Base-by-base conservation (phyloP, 2,113 vertebrate species). In the Anguilla rostrata region DNA sequence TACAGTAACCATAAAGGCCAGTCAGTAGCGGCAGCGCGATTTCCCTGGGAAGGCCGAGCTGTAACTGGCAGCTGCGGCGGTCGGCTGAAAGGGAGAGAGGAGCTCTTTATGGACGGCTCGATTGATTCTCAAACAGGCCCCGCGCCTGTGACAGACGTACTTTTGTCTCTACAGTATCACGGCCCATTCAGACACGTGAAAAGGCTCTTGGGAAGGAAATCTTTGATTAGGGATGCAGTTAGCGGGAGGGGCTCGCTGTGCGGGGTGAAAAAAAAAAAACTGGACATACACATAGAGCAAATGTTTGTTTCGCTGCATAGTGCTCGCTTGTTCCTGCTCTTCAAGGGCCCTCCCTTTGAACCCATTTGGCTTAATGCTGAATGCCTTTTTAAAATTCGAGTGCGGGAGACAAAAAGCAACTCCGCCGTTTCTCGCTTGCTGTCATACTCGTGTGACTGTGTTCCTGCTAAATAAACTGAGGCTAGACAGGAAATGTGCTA, bases 71-170 rank as follows among this genome's bases (percentile, higher is more conserved):
- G 93, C 92, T 94, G 93, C 78, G 83, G 85, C 85, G 82, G 71
- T 87, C 88, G 78, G 82, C 80, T 88, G 84, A 87, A 91, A 90
- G 85, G 43, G 90, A 88, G 88, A 80, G 57, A 88, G 60, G 90
- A 89, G 63, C 75, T 63, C 87, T 92, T 90, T 91, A 87, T 92
- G 56, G 86, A 84, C 87, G 86, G 82, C 60, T 84, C 46, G 71
- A 83, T 87, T 84, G 83, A 89, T 85, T 85, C 81, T 85, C 89
- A 89, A 88, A 88, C 86, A 87, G 86, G 63, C 89, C 90, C 88
- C 87, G 89, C 89, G 88, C 88, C 89, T 85, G 89, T 86, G 90
- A 94, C 93, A 94, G 90, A 92, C 92, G 89, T 89, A 89, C 92
- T 92, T 94, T 90, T 94, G 92, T 93, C 90, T 89, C 81, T 60